A percentile compares a stretch with the other conserved stretches of the same genome.
phyloP scores from a whole-genome alignment of 1,140 invertebrate species.

The Sinella curviseta region DNA sequence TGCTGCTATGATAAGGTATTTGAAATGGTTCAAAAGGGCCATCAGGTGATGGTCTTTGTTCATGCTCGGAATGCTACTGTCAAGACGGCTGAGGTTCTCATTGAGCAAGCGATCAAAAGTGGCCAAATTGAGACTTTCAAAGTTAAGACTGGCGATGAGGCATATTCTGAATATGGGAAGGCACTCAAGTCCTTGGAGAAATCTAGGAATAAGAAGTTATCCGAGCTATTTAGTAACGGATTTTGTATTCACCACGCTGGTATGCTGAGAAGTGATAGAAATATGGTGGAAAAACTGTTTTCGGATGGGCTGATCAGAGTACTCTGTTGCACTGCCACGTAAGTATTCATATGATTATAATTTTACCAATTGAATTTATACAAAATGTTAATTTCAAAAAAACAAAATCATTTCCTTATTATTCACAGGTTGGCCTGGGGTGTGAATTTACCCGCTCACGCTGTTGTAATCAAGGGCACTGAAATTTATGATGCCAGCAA shows the following conservation, averaged over 20 bases:
- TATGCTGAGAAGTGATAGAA: slow-evolving; percentile 81
- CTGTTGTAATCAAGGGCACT: slow-evolving; percentile 95
- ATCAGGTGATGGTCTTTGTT: slow-evolving; percentile 99
- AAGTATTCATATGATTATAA: not conserved
- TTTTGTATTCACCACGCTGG: slow-evolving; percentile 97
- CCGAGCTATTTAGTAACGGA: slow-evolving; percentile 81
- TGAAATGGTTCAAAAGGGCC: slow-evolving; percentile 80
- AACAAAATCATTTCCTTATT: not conserved
- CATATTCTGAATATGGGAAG: slow-evolving; percentile 59
- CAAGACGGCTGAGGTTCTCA: slow-evolving; percentile 76
- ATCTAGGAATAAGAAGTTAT: slow-evolving; percentile 73
- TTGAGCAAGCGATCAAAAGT: slow-evolving; percentile 73
- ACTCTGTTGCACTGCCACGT: slow-evolving; percentile 92
- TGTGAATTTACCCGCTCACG: slow-evolving; percentile 96
- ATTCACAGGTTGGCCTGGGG: slow-evolving; percentile 83
- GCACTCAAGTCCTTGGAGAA: slow-evolving; percentile 67
- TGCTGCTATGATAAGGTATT: slow-evolving; percentile 92
- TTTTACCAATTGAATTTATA: not conserved
- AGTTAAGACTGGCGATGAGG: slow-evolving; percentile 61
- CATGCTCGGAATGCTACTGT: slow-evolving; percentile 95
- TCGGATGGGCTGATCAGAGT: slow-evolving; percentile 86
- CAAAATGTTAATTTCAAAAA: not conserved
- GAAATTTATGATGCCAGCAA: slow-evolving; percentile 96
- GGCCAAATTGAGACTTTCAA: slow-evolving; percentile 70
- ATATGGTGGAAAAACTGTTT: slow-evolving; percentile 86